These are phyloP conservation scores for Mobula hypostoma DNA, from an alignment of 2,113 vertebrate genomes.

Conservation along the genomic window DNA sequence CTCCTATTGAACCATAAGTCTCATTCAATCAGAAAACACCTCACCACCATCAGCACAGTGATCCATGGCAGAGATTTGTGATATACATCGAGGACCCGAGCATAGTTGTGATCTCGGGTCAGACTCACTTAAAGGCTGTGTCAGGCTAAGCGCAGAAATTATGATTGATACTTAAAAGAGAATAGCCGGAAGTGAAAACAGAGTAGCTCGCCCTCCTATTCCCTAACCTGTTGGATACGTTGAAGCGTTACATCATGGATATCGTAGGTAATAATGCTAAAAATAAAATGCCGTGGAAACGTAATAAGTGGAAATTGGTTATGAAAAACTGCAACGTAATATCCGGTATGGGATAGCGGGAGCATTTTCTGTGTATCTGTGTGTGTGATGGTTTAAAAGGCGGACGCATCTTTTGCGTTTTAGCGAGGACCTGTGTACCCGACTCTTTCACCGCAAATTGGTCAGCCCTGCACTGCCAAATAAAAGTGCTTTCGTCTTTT, in stretches of 20 bases:
- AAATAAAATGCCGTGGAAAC: background rate
- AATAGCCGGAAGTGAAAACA: slow-evolving; percentile 18
- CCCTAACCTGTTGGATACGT: background rate
- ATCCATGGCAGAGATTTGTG: no score
- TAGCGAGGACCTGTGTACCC: background rate
- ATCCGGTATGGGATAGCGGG: background rate
- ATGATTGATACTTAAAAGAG: background rate
- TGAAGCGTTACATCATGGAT: background rate
- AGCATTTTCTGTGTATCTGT: background rate
- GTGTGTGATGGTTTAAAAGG: background rate
- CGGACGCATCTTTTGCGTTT: background rate
- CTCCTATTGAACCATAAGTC: no score
- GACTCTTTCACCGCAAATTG: background rate
- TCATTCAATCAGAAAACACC: no score
- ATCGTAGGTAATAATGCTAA: slow-evolving; percentile 1
- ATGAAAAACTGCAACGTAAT: background rate
- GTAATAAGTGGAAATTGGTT: slow-evolving; percentile 3
- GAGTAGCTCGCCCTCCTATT: background rate
- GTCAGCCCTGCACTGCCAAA: background rate
- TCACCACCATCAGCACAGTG: no score
- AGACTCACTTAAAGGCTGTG: no score
- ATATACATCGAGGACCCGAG: no score
- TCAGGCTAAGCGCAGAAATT: background rate
- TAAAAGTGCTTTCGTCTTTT: background rate
- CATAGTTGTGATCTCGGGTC: no score